These are phyloP conservation scores for Hymenopus coronatus DNA, from an alignment of 2,888 invertebrate species.

Conservation along the genomic window DNA sequence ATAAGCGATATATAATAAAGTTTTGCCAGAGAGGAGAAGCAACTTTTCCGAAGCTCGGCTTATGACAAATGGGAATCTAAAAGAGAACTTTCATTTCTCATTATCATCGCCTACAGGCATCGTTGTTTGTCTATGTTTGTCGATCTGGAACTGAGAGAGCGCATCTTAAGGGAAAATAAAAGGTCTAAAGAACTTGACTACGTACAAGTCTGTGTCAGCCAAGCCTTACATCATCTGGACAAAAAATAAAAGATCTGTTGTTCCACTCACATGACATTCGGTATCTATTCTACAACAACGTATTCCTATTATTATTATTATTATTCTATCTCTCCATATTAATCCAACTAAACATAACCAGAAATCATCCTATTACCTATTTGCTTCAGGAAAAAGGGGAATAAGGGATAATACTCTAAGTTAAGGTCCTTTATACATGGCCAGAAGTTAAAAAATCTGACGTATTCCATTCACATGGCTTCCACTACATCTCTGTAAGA, in stretches of 20 bases:
- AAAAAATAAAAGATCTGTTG: neutral
- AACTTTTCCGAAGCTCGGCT: neutral
- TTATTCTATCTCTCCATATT: too few species aligned
- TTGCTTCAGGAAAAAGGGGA: too few species aligned
- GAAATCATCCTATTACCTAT: too few species aligned
- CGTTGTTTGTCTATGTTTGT: neutral
- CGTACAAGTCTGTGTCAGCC: neutral
- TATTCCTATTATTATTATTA: too few species aligned
- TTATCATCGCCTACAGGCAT: neutral
- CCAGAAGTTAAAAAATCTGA: too few species aligned
- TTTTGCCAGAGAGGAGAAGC: neutral
- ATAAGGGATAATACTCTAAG: too few species aligned
- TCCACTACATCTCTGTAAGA: too few species aligned
- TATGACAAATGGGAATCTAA: conserved; percentile 13
- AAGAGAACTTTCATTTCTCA: conserved; percentile 5
- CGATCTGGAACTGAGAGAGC: neutral
- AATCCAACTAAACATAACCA: too few species aligned
- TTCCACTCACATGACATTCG: too few species aligned
- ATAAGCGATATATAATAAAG: conserved; percentile 10
- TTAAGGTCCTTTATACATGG: too few species aligned
- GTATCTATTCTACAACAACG: too few species aligned
- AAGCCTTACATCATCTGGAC: neutral
- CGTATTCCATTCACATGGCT: too few species aligned
- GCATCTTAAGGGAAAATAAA: neutral
- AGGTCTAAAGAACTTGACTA: neutral